Evolutionary conservation across 2,797 vertebrate species (phyloP).

Genomic region (Apogon hyalosoma): DNA sequence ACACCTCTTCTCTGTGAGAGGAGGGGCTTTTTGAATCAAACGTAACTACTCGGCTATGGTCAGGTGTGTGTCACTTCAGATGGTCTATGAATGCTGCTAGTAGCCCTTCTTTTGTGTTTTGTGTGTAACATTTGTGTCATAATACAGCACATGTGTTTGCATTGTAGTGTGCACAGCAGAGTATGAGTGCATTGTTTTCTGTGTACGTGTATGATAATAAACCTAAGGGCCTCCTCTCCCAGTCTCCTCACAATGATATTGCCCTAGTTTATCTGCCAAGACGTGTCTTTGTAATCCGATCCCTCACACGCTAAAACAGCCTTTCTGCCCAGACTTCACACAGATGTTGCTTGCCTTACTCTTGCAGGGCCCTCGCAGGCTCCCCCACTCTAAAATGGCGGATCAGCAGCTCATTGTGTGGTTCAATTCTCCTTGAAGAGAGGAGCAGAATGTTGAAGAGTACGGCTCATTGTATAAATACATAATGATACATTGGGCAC

Average conservation of each 20-base stretch:
- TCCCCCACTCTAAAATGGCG: conserved; percentile 72
- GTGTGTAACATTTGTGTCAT: not conserved
- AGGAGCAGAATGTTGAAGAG: conserved; percentile 54
- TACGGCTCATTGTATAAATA: conserved; percentile 61
- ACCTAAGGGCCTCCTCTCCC: conserved; percentile 49
- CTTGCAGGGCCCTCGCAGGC: conserved; percentile 67
- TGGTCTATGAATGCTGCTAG: not conserved
- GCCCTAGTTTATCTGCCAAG: conserved; percentile 79
- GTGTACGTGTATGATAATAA: conserved; percentile 39
- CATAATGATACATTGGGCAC: conserved; percentile 58
- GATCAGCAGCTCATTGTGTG: conserved; percentile 60
- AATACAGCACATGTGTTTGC: conserved; percentile 15
- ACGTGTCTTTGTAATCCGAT: conserved; percentile 81
- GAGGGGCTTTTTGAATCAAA: conserved; percentile 10
- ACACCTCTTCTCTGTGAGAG: not conserved
- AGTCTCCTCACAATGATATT: conserved; percentile 58
- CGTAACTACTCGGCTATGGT: conserved; percentile 42
- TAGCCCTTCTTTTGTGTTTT: not conserved
- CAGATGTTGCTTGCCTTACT: conserved; percentile 77
- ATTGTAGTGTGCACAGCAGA: not conserved
- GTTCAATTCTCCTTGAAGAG: conserved; percentile 60
- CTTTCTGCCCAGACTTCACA: conserved; percentile 81
- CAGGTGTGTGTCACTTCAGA: conserved; percentile 20
- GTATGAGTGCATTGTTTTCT: conserved; percentile 20
- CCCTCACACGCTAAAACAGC: conserved; percentile 62